Percentiles rank a stretch among this genome's conserved stretches.
Evolutionary conservation across 1,140 invertebrate genomes (phyloP).

Genomic region (Pemphigus obesinymphae): DNA sequence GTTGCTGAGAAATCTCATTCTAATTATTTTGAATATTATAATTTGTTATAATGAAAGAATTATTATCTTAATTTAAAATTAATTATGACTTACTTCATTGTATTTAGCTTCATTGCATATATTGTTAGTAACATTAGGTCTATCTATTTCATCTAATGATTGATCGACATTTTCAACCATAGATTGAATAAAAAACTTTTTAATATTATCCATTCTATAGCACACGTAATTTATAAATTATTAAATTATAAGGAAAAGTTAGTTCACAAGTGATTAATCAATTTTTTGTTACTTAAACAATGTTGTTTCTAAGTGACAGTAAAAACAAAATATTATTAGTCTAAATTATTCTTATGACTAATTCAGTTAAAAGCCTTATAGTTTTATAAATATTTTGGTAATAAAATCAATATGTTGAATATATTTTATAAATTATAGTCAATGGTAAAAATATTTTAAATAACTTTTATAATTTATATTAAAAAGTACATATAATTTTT

Average conservation of each 20-base stretch:
- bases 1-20: not conserved
- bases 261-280: not conserved
- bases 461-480: no score
- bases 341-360: no score
- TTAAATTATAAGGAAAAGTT: not conserved
- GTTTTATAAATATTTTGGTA: no score
- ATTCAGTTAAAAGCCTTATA: no score
- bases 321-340: not conserved
- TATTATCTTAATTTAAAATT: not conserved
- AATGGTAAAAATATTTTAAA: no score
- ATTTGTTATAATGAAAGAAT: not conserved
- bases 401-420: no score
- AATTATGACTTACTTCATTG: not conserved
- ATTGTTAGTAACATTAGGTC: not conserved
- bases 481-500: no score
- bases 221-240: not conserved
- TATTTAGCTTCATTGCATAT: not conserved
- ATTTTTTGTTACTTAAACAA: not conserved
- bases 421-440: no score
- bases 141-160: not conserved
- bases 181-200: not conserved
- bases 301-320: not conserved
- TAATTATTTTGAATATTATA: not conserved
- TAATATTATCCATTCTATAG: slow-evolving; percentile 10
- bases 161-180: not conserved